These are phyloP conservation scores for Holcopasites calliopsidis DNA, from an alignment of 1,140 invertebrate genomes.

Conservation along the genomic window DNA sequence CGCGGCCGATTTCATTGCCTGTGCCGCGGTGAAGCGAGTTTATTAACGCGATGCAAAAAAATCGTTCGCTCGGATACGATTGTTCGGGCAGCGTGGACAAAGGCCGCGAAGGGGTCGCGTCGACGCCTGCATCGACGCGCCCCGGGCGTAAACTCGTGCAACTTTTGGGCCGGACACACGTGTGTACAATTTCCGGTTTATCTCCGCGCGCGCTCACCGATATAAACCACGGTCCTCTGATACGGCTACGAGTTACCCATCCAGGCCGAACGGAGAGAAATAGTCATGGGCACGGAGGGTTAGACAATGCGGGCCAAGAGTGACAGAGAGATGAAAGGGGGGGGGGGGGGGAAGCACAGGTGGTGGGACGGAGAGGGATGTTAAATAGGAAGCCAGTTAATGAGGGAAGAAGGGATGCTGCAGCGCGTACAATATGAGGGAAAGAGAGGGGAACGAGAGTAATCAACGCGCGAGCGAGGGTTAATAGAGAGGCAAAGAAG, in stretches of 20 bases:
- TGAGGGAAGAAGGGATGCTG: neutral
- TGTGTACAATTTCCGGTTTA: conserved; percentile 54
- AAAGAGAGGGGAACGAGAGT: neutral
- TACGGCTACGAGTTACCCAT: too few relatives aligned
- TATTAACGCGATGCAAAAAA: neutral
- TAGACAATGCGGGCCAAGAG: too few relatives aligned
- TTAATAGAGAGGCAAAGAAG: conserved; percentile 16
- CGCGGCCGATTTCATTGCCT: neutral
- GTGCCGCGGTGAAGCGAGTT: neutral
- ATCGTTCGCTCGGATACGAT: neutral
- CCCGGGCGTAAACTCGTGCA: conserved; percentile 33
- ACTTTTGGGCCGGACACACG: conserved; percentile 44
- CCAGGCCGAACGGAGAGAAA: too few relatives aligned
- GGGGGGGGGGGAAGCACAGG: neutral
- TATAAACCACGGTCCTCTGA: neutral
- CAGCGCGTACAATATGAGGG: neutral
- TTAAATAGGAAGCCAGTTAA: conserved; percentile 31
- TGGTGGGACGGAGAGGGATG: neutral
- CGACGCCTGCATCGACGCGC: neutral
- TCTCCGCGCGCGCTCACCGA: conserved; percentile 44
- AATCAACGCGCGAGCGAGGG: conserved; percentile 14
- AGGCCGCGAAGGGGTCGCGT: conserved; percentile 7
- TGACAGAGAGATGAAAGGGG: too few relatives aligned
- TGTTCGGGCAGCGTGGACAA: neutral
- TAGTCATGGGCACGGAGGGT: too few relatives aligned